Percentiles rank a stretch among this genome's conserved stretches.
Evolutionary conservation across 2,888 invertebrate species (phyloP).

Genomic region (Amblyjoppa proteus): DNA sequence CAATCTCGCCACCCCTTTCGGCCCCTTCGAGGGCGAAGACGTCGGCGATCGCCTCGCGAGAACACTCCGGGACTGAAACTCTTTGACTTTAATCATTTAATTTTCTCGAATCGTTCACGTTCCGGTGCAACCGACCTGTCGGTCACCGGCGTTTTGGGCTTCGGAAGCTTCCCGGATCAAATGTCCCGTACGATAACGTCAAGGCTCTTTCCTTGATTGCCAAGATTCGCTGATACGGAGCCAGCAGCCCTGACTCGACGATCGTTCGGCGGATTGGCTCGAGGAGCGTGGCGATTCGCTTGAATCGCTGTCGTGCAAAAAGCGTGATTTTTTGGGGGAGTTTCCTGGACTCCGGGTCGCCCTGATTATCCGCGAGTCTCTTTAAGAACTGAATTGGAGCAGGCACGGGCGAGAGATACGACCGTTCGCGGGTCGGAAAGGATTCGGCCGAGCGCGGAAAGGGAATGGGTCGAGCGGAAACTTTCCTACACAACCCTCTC

Average conservation of each 20-base stretch:
- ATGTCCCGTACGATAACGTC: conserved; percentile 22
- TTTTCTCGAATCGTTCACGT: conserved; percentile 12
- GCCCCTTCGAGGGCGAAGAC: neutral
- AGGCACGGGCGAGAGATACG: conserved; percentile 2
- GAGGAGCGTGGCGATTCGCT: neutral
- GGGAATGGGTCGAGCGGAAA: too few species aligned
- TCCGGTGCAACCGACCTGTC: neutral
- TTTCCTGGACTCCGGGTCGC: neutral
- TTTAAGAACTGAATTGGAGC: conserved; percentile 23
- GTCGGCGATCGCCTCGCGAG: conserved; percentile 18
- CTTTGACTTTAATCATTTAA: conserved; percentile 47
- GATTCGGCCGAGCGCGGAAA: too few species aligned
- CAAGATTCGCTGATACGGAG: neutral
- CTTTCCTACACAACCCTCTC: too few species aligned
- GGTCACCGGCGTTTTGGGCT: neutral
- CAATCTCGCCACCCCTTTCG: conserved; percentile 24
- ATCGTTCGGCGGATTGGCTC: neutral
- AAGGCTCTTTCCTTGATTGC: conserved; percentile 30
- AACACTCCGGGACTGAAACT: conserved; percentile 11
- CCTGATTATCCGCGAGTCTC: neutral
- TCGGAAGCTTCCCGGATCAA: conserved; percentile 5
- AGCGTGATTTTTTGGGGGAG: neutral
- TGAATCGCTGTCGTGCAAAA: neutral
- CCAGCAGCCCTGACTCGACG: neutral
- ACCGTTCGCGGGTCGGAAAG: neutral